Percentiles rank a stretch among this genome's conserved stretches.
phyloP scores from a whole-genome alignment of 2,888 invertebrate species.

The Quadroppia sp. region DNA sequence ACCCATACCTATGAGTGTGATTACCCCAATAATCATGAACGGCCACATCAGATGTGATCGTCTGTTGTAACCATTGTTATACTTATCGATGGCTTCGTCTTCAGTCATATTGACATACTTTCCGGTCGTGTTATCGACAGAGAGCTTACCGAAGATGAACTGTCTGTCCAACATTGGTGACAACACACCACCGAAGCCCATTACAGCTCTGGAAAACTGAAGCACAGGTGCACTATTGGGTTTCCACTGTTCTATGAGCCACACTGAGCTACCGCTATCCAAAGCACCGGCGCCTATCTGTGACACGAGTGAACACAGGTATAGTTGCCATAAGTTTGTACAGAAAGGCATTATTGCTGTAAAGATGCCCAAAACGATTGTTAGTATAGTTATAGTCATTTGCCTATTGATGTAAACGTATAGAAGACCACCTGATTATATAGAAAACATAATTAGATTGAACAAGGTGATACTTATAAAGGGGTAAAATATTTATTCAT shows the following conservation, averaged over 20 bases:
- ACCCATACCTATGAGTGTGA: not conserved
- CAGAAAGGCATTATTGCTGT: not conserved
- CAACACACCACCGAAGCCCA: slow-evolving; percentile 36
- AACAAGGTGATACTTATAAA: too few relatives aligned
- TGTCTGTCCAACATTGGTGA: slow-evolving; percentile 36
- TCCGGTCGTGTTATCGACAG: not conserved
- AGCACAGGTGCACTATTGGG: slow-evolving; percentile 27
- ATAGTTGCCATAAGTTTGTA: not conserved
- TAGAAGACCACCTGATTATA: too few relatives aligned
- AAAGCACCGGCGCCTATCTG: slow-evolving; percentile 18
- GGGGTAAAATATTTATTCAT: too few relatives aligned
- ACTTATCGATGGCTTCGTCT: not conserved
- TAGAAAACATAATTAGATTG: too few relatives aligned
- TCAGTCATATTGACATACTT: not conserved
- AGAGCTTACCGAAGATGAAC: slow-evolving; percentile 5
- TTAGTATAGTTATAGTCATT: not conserved
- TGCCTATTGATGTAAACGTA: slow-evolving; percentile 19
- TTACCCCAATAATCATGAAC: not conserved
- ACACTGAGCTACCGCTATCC: not conserved
- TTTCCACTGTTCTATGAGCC: slow-evolving; percentile 40
- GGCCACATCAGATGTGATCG: not conserved
- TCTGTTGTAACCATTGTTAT: not conserved
- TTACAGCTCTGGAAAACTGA: slow-evolving; percentile 38
- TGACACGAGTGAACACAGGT: not conserved
- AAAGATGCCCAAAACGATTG: not conserved